Evolutionary conservation across 2,888 invertebrate genomes (phyloP).

Genomic region (Pachliopta kotzebuea): DNA sequence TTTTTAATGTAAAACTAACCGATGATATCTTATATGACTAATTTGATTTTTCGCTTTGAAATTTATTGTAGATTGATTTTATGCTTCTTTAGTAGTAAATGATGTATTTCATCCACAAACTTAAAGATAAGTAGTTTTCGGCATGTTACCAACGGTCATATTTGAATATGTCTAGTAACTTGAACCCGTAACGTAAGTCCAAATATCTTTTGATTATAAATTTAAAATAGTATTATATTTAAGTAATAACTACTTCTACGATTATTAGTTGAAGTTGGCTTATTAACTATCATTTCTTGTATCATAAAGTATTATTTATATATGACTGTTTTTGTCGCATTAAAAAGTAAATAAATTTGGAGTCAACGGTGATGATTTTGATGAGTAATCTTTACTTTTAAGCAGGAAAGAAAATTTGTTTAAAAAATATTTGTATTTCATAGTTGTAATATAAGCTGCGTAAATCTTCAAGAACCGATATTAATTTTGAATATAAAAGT

Average conservation of each 20-base stretch:
- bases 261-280: conserved; percentile 47
- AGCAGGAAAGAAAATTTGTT: too few relatives aligned
- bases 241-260: conserved; percentile 45
- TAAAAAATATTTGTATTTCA: too few relatives aligned
- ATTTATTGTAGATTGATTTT: conserved; percentile 34
- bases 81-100: conserved; percentile 74
- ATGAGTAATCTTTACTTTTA: too few relatives aligned
- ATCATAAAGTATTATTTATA: conserved; percentile 34
- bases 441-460: not conserved
- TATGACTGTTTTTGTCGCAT: conserved; percentile 7
- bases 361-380: too few relatives aligned
- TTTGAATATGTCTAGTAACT: conserved; percentile 51
- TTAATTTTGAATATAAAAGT: not conserved
- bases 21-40: too few relatives aligned
- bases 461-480: not conserved
- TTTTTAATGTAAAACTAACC: too few relatives aligned
- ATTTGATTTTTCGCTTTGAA: too few relatives aligned
- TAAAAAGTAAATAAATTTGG: not conserved
- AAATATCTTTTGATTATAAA: conserved; percentile 54
- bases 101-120: conserved; percentile 72
- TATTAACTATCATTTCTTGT: conserved; percentile 15
- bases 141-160: conserved; percentile 62
- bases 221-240: conserved; percentile 55
- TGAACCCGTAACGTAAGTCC: conserved; percentile 52
- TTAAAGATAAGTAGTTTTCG: conserved; percentile 67